Evolutionary conservation across 2,113 vertebrate genomes (phyloP).

Genomic region (Odocoileus virginianus): DNA sequence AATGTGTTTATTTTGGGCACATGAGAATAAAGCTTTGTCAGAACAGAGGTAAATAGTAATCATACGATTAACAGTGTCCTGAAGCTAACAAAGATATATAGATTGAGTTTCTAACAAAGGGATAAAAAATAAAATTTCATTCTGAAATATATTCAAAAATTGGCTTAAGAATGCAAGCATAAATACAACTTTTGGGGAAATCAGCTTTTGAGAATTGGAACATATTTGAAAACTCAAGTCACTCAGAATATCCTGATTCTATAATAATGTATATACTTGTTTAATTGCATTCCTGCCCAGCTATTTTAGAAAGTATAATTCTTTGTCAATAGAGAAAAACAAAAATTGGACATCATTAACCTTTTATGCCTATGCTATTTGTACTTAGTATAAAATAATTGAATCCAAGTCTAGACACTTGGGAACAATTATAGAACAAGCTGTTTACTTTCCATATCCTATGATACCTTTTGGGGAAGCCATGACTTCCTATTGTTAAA

Average conservation of each 20-base stretch:
- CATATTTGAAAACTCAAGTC: constrained; percentile 18
- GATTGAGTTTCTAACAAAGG: neutral
- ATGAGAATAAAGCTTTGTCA: neutral
- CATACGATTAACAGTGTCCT: neutral
- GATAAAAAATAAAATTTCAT: neutral
- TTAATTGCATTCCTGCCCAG: constrained; percentile 32
- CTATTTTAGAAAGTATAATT: constrained; percentile 53
- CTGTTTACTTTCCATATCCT: constrained; percentile 34
- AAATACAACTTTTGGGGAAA: neutral
- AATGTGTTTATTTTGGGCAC: neutral
- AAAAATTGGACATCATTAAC: constrained; percentile 54
- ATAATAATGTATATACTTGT: constrained; percentile 24
- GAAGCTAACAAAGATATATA: neutral
- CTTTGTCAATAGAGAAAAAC: constrained; percentile 31
- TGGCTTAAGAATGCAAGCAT: neutral
- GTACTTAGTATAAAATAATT: constrained; percentile 40
- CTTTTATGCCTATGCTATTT: constrained; percentile 42
- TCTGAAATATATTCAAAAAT: neutral
- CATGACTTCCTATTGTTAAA: neutral
- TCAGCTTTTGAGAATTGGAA: constrained; percentile 21
- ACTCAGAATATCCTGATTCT: constrained; percentile 3
- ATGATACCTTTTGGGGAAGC: neutral
- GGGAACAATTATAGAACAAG: constrained; percentile 45
- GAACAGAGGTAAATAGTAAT: neutral
- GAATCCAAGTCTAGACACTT: constrained; percentile 27